These are phyloP conservation scores for Tubulanus polymorphus DNA, from an alignment of 2,888 invertebrate genomes.

Conservation along the genomic window DNA sequence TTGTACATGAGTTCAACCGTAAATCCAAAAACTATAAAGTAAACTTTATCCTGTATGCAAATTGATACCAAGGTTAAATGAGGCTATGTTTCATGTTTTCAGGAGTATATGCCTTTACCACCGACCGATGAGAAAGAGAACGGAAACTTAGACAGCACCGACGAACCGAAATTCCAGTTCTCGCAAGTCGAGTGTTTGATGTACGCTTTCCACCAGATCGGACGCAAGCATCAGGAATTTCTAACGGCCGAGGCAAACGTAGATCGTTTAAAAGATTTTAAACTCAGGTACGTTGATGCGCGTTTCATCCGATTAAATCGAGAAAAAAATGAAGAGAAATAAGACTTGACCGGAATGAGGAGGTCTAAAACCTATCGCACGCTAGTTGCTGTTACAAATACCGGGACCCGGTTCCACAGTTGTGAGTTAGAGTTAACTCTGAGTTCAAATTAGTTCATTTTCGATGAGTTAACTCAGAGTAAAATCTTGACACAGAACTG, in stretches of 20 bases:
- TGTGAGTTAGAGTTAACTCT: too few relatives aligned
- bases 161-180: conserved; percentile 83
- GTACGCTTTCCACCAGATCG: conserved; percentile 70
- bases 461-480: too few relatives aligned
- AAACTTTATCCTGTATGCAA: too few relatives aligned
- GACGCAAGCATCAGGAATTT: conserved; percentile 73
- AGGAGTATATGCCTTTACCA: conserved; percentile 86
- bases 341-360: too few relatives aligned
- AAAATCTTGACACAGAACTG: too few relatives aligned
- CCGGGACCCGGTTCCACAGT: too few relatives aligned
- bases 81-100: conserved; percentile 39
- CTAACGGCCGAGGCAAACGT: conserved; percentile 63
- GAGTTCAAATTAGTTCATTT: too few relatives aligned
- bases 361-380: too few relatives aligned
- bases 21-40: too few relatives aligned
- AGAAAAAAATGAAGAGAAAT: conserved; percentile 91
- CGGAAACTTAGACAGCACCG: conserved; percentile 30
- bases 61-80: too few relatives aligned
- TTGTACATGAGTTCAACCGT: too few relatives aligned
- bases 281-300: conserved; percentile 51
- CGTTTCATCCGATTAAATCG: conserved; percentile 93
- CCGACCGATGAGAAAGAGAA: conserved; percentile 63
- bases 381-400: too few relatives aligned
- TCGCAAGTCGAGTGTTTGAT: conserved; percentile 90
- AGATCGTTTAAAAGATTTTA: conserved; percentile 77